Conservation (phyloP, 1,140 invertebrate genomes). For the Cheumatopsyche charites region DNA sequence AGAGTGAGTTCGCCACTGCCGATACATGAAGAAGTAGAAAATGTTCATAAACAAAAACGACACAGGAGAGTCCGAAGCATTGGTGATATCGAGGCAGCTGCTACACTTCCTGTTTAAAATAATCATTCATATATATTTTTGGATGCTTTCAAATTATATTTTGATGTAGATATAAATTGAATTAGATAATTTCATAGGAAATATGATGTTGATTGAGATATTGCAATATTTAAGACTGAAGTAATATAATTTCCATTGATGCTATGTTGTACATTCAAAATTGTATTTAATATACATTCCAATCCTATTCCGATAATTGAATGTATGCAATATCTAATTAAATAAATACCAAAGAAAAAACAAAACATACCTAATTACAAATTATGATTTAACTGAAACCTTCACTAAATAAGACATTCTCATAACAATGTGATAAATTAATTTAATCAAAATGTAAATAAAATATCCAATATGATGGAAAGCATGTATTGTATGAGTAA, state of each 20-base stretch:
- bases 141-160: no score
- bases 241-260: neutral
- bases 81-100: slow-evolving; percentile 69
- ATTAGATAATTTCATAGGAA: slow-evolving; percentile 10
- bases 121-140: neutral
- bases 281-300: no score
- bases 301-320: neutral
- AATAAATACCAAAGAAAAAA: neutral
- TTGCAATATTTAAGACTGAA: slow-evolving; percentile 23
- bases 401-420: neutral
- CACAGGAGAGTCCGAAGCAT: slow-evolving; percentile 75
- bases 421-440: neutral
- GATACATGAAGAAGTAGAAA: slow-evolving; percentile 55
- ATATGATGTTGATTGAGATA: neutral
- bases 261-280: neutral
- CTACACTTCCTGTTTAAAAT: slow-evolving; percentile 45
- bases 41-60: slow-evolving; percentile 58
- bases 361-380: neutral
- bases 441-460: neutral
- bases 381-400: neutral
- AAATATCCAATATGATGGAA: neutral
- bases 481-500: no score
- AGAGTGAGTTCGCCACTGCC: slow-evolving; percentile 60
- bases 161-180: neutral
- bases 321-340: neutral